Percentiles rank a stretch among this genome's conserved stretches.
Conservation (phyloP, 2,113 vertebrate species). For the Phodopus roborovskii region DNA sequence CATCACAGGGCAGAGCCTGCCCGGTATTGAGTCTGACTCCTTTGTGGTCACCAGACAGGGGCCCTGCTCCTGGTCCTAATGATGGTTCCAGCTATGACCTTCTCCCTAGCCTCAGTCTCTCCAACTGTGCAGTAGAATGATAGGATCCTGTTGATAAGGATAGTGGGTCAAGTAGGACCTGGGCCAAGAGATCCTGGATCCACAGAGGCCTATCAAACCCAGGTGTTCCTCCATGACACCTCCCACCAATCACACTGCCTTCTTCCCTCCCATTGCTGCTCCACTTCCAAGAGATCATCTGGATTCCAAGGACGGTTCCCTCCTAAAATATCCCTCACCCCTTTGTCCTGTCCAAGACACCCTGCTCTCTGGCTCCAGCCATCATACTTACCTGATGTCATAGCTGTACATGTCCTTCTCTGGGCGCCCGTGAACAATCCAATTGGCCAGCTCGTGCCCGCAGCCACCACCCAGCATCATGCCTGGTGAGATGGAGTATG, state of each 20-base stretch:
- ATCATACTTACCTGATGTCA: slow-evolving; percentile 92
- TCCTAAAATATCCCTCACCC: neutral
- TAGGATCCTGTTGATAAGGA: neutral
- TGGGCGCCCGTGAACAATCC: slow-evolving; percentile 93
- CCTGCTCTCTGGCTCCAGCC: fast-evolving
- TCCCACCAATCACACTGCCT: fast-evolving
- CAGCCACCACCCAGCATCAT: slow-evolving; percentile 99
- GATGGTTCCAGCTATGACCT: fast-evolving
- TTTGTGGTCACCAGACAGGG: neutral
- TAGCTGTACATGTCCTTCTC: slow-evolving; percentile 99
- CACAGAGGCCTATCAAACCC: neutral
- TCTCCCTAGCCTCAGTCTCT: neutral
- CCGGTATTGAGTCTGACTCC: neutral
- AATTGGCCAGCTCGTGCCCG: slow-evolving; percentile 95
- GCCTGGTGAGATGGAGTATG: slow-evolving; percentile 80
- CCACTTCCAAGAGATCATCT: slow-evolving; percentile 6
- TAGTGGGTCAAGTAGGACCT: fast-evolving
- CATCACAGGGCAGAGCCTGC: neutral
- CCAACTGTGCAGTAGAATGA: neutral
- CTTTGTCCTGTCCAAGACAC: fast-evolving
- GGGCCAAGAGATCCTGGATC: neutral
- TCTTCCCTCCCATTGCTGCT: neutral
- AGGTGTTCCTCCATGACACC: neutral
- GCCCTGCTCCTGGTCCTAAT: neutral
- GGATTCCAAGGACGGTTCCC: neutral